Base-by-base conservation (phyloP, 1,140 invertebrate genomes). In the Drosophila auraria region DNA sequence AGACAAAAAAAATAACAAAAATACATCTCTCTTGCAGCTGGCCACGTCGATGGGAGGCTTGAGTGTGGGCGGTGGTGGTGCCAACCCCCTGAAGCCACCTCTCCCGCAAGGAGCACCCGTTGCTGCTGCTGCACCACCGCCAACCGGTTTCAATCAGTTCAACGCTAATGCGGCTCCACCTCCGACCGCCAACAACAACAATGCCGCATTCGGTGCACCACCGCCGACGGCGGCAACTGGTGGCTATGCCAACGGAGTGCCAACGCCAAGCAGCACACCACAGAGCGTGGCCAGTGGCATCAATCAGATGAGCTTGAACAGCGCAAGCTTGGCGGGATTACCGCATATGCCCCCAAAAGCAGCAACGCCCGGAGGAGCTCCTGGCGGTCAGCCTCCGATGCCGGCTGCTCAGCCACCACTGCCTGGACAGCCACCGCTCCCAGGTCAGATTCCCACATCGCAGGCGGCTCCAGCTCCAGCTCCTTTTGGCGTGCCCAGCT, bases 231-330 rank as follows among this genome's bases (percentile, higher is more conserved):
- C 36, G 15, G 8, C 44, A 45, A 20, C 58, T n/a, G 71, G 38
- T 44, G 71, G 50, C 8, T 92, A 87, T 75, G 57, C 87, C 42
- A 92, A 92, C 64, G 90, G 90, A 40, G 51, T 76, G 42, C 76
- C 68, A 23, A 42, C 76, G 27, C 75, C 40, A 6, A 78, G 62
- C 50, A 56, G 50, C 47, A 80, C 80, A 2, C 76, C 82, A 3
- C 91, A 92, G 40, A 81, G 74, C 40, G 76, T 92, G 25, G 53
- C 86, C 17, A 75, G 86, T 44, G 80, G 89, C 17, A 68, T 78
- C 2, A 91, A 87, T 62, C 91, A 92, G 73, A 92, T 92, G 91
- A 91, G 72, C 51, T 51, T 92, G n/a, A 92, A 92, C 49, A 92
- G 87, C 54, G 86, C 83, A 38, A 87, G 66, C 27, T 59, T 92